Evolutionary conservation across 1,140 invertebrate genomes (phyloP).

Genomic region (Ceratosolen fusciceps): DNA sequence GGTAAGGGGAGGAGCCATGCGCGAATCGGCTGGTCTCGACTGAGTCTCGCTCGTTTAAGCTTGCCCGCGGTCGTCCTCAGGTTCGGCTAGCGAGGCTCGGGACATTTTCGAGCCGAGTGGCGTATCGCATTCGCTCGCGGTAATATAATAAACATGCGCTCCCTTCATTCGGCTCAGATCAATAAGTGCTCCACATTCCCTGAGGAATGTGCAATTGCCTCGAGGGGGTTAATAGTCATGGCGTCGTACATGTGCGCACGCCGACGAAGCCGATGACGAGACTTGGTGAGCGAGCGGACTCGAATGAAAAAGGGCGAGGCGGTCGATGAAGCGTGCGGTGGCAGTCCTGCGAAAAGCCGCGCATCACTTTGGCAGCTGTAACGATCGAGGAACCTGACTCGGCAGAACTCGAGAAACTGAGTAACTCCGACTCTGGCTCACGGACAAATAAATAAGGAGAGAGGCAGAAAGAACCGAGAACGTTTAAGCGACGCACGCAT

Average conservation of each 20-base stretch:
- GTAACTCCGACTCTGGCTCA: neutral
- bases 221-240: slow-evolving; percentile 43
- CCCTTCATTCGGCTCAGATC: slow-evolving; percentile 43
- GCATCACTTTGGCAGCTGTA: slow-evolving; percentile 56
- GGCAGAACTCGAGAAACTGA: slow-evolving; percentile 43
- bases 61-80: neutral
- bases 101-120: neutral
- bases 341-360: slow-evolving; percentile 33
- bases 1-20: neutral
- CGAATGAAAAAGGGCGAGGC: neutral
- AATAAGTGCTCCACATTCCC: slow-evolving; percentile 49
- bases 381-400: slow-evolving; percentile 55
- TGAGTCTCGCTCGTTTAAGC: neutral
- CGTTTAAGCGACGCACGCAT: neutral
- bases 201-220: slow-evolving; percentile 45
- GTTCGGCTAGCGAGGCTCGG: neutral
- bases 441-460: too few relatives aligned
- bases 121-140: neutral
- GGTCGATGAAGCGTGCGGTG: neutral
- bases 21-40: neutral
- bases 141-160: slow-evolving; percentile 47
- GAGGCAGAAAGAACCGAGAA: neutral
- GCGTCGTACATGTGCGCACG: slow-evolving; percentile 7
- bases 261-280: too few relatives aligned
- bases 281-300: neutral